Conservation (phyloP, 2,888 invertebrate genomes). For the Chrysolina haemoptera region DNA sequence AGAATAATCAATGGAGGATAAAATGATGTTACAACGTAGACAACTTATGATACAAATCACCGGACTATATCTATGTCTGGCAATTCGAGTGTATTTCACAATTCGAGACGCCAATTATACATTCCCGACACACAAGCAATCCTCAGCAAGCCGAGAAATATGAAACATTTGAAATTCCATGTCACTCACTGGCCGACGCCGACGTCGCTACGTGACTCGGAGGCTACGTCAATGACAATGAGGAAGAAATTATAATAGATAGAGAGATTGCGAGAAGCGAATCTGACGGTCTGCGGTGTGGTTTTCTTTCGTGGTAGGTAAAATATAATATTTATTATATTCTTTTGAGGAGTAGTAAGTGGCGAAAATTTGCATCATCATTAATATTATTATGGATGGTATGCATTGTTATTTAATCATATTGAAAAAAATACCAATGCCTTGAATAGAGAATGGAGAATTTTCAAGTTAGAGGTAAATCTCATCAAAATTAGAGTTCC, state of each 20-base stretch:
- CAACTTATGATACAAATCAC: not conserved
- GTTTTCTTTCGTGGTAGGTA: constrained; percentile 27
- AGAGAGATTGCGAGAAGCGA: not conserved
- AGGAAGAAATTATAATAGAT: constrained; percentile 28
- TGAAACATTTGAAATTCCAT: constrained; percentile 67
- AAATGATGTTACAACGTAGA: too few relatives aligned
- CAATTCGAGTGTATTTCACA: constrained; percentile 7
- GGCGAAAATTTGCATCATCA: too few relatives aligned
- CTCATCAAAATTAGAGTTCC: too few relatives aligned
- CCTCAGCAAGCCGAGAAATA: constrained; percentile 68
- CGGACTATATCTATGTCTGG: not conserved
- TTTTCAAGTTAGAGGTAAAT: too few relatives aligned
- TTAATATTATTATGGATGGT: too few relatives aligned
- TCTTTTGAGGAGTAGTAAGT: too few relatives aligned
- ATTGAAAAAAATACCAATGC: too few relatives aligned
- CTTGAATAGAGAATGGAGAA: too few relatives aligned
- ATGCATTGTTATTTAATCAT: too few relatives aligned
- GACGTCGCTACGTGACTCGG: constrained; percentile 52
- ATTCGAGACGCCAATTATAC: constrained; percentile 66
- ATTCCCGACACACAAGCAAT: constrained; percentile 69
- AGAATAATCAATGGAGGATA: too few relatives aligned
- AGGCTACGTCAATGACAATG: constrained; percentile 39
- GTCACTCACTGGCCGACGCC: constrained; percentile 61
- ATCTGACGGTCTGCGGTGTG: not conserved
- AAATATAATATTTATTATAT: too few relatives aligned